These are phyloP conservation scores for Hydrolagus colliei DNA, from an alignment of 2,797 vertebrate species.

Conservation along the genomic window DNA sequence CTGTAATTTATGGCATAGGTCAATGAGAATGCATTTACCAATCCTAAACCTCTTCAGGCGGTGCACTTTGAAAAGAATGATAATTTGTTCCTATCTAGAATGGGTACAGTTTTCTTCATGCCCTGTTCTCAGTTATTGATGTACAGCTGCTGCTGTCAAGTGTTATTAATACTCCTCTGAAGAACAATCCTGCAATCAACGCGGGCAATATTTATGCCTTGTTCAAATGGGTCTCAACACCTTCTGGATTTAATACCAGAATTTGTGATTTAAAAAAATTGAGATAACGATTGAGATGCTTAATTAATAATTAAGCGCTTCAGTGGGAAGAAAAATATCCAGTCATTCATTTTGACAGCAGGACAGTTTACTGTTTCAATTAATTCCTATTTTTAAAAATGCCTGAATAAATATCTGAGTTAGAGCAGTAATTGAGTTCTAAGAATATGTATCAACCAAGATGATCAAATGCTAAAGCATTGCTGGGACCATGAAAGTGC, in stretches of 20 bases:
- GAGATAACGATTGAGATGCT: too few relatives aligned
- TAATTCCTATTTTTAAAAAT: too few relatives aligned
- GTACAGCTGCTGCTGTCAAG: not conserved
- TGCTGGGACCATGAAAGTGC: too few relatives aligned
- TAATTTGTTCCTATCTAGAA: constrained; percentile 27
- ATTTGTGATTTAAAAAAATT: too few relatives aligned
- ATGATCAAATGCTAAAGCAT: too few relatives aligned
- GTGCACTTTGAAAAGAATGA: constrained; percentile 22
- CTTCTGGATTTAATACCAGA: not conserved
- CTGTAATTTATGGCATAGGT: constrained; percentile 24
- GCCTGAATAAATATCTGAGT: too few relatives aligned
- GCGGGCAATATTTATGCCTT: constrained; percentile 17
- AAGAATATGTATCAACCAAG: too few relatives aligned
- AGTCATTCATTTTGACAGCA: too few relatives aligned
- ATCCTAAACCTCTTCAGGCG: constrained; percentile 23
- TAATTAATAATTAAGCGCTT: too few relatives aligned
- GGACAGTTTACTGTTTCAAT: too few relatives aligned
- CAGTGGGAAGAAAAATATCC: too few relatives aligned
- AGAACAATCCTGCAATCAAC: constrained; percentile 21
- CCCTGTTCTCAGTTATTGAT: not conserved
- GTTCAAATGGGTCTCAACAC: not conserved
- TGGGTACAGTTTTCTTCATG: constrained; percentile 12
- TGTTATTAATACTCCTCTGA: constrained; percentile 18
- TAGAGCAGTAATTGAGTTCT: too few relatives aligned
- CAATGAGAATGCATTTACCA: constrained; percentile 15